These are phyloP conservation scores for Orchesella cincta DNA, from an alignment of 1,140 invertebrate genomes.

Conservation along the genomic window DNA sequence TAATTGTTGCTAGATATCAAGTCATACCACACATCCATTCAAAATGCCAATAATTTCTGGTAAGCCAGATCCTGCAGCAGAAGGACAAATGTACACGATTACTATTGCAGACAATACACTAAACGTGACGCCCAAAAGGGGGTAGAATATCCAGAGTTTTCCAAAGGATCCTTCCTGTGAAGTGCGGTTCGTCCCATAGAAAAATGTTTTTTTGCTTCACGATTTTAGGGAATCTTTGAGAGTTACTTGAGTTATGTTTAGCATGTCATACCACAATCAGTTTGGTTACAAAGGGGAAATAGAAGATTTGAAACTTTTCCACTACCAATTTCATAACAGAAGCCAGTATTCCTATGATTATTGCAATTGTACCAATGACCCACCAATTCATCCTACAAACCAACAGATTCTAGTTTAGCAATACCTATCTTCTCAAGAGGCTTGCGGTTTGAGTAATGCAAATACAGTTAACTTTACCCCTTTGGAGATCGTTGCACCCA, in stretches of 20 bases:
- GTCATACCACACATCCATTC: conserved; percentile 57
- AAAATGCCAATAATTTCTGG: conserved; percentile 59
- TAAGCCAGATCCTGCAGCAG: conserved; percentile 58
- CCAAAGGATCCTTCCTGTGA: conserved; percentile 35
- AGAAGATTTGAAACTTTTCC: conserved; percentile 48
- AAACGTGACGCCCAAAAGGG: conserved; percentile 37
- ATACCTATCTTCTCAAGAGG: background rate
- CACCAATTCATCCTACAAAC: conserved; percentile 32
- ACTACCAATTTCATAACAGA: conserved; percentile 44
- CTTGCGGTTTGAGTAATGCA: too few species aligned
- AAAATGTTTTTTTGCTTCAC: conserved; percentile 4
- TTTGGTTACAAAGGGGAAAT: conserved; percentile 47
- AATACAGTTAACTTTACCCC: conserved; percentile 29
- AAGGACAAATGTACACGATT: conserved; percentile 56
- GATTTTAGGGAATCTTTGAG: too few species aligned
- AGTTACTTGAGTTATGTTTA: too few species aligned
- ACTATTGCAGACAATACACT: conserved; percentile 41
- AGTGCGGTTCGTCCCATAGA: background rate
- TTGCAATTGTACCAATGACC: conserved; percentile 34
- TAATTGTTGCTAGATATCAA: conserved; percentile 41
- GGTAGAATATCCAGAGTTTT: conserved; percentile 41
- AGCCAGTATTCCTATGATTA: conserved; percentile 40
- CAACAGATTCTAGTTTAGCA: background rate
- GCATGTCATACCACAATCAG: too few species aligned
- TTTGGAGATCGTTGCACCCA: conserved; percentile 41